A percentile compares a stretch with the other conserved stretches of the same genome.
Conservation (phyloP, 2,888 invertebrate genomes). For the Argynnis bischoffii region DNA sequence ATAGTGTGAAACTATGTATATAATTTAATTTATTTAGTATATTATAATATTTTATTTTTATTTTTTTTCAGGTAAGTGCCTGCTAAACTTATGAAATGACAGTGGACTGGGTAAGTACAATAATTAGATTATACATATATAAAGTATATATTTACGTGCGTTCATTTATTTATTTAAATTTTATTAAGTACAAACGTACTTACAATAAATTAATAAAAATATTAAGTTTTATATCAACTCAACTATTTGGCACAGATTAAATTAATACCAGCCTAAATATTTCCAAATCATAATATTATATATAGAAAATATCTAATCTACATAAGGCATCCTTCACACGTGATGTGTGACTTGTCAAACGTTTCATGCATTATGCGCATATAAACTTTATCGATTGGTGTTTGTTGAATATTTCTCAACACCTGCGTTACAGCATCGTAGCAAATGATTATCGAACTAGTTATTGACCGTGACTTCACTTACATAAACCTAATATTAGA, state of each 20-base stretch:
- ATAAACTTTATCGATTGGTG: slow-evolving; percentile 47
- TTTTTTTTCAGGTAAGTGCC: slow-evolving; percentile 7
- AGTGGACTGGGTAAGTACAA: neutral
- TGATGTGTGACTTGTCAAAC: slow-evolving; percentile 38
- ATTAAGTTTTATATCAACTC: no score
- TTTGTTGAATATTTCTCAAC: slow-evolving; percentile 33
- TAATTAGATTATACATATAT: no score
- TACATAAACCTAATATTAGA: no score
- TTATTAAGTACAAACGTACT: no score
- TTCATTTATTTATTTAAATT: no score
- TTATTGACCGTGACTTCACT: neutral
- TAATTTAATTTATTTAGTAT: neutral
- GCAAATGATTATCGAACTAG: neutral
- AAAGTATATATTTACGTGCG: no score
- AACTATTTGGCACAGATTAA: neutral
- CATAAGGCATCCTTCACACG: slow-evolving; percentile 31
- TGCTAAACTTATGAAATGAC: neutral
- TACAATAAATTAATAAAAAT: no score
- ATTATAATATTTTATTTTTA: neutral
- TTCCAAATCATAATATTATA: neutral
- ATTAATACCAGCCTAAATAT: neutral
- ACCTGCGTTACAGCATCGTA: slow-evolving; percentile 20
- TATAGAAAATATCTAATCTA: slow-evolving; percentile 22
- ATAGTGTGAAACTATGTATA: no score
- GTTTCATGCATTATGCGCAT: slow-evolving; percentile 60